Percentiles rank a stretch among this genome's conserved stretches.
Evolutionary conservation across 2,113 vertebrate species (phyloP).

Genomic region (Aphelocoma coerulescens): DNA sequence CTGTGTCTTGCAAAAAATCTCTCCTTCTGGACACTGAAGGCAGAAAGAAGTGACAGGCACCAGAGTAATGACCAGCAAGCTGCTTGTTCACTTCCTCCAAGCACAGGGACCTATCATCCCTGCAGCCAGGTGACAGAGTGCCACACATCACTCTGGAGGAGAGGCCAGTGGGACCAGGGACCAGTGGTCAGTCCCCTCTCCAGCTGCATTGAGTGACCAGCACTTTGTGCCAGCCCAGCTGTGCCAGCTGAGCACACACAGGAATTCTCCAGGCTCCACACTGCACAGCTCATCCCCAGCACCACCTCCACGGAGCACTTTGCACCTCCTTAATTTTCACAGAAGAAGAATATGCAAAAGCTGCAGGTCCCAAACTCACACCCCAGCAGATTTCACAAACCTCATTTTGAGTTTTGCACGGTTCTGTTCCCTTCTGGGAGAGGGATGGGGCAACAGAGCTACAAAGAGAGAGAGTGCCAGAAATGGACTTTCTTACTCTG

Average conservation of each 20-base stretch:
- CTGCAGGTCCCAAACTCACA: background rate
- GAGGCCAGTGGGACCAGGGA: background rate
- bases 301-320: fast-evolving
- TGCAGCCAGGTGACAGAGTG: background rate
- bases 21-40: background rate
- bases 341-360: background rate
- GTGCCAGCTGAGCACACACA: fast-evolving
- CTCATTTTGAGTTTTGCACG: background rate
- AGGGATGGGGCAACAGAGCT: background rate
- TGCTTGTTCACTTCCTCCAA: background rate
- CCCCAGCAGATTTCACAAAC: background rate
- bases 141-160: background rate
- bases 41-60: background rate
- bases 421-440: background rate
- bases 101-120: background rate
- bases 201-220: background rate
- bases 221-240: background rate
- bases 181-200: background rate
- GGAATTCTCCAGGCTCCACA: background rate
- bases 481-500: background rate
- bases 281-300: background rate
- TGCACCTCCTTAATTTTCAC: background rate
- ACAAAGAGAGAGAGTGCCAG: background rate
- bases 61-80: background rate
- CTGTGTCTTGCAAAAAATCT: background rate